These are phyloP conservation scores for Phataginus tetradactyla DNA, from an alignment of 2,797 vertebrate genomes.

Conservation along the genomic window DNA sequence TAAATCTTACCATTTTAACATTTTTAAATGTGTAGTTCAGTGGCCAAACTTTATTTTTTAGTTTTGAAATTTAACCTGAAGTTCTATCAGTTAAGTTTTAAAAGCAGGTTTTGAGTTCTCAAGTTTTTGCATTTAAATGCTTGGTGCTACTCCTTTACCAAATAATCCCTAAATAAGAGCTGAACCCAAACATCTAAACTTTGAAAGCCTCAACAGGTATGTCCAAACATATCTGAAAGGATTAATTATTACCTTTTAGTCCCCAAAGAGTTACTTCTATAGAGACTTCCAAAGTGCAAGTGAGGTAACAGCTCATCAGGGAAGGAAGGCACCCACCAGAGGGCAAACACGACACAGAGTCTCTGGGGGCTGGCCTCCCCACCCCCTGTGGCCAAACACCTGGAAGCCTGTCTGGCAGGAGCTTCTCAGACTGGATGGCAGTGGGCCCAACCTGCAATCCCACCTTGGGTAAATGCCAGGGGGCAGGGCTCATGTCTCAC, in stretches of 20 bases:
- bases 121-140: background rate
- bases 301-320: background rate
- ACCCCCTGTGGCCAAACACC: background rate
- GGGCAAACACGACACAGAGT: background rate
- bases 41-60: background rate
- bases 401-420: background rate
- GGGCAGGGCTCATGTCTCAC: background rate
- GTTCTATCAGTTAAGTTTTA: background rate
- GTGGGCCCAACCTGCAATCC: background rate
- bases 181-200: background rate
- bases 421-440: background rate
- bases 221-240: background rate
- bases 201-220: background rate
- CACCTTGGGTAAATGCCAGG: accelerated
- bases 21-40: background rate
- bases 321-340: background rate
- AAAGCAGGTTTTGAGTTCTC: background rate
- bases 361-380: too few species aligned
- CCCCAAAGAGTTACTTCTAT: background rate
- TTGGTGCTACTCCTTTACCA: background rate
- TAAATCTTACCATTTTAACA: background rate
- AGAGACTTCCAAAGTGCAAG: background rate
- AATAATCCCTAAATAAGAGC: background rate
- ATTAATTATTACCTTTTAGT: background rate
- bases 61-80: constrained; percentile 43